A percentile compares a stretch with the other conserved stretches of the same genome.
These are phyloP conservation scores for Megalops cyprinoides DNA, from an alignment of 2,797 vertebrate genomes.

Conservation along the genomic window DNA sequence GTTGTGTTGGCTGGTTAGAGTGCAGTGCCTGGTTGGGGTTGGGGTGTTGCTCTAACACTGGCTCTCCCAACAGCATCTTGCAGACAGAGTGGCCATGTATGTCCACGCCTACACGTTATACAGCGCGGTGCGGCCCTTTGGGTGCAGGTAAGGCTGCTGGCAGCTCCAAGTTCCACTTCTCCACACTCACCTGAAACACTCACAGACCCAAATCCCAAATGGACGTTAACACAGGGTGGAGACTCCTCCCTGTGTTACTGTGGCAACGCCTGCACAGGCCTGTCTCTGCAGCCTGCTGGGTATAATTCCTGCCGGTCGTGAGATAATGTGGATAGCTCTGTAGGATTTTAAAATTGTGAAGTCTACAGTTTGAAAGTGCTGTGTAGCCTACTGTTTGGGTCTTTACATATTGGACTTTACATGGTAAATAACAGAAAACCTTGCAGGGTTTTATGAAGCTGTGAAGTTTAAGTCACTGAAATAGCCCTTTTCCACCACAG, in stretches of 20 bases:
- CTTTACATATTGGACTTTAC: too few relatives aligned
- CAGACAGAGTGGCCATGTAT: conserved; percentile 97
- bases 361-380: too few relatives aligned
- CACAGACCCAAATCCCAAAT: not conserved
- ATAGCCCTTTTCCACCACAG: too few relatives aligned
- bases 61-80: conserved; percentile 82
- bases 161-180: not conserved
- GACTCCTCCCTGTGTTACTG: conserved; percentile 2
- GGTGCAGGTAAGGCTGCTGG: conserved; percentile 83
- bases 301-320: too few relatives aligned
- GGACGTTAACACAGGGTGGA: too few relatives aligned
- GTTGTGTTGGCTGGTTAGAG: not conserved
- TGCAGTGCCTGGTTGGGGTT: too few relatives aligned
- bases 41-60: conserved; percentile 2
- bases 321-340: too few relatives aligned
- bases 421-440: too few relatives aligned
- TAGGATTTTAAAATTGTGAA: not conserved
- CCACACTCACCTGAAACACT: not conserved
- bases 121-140: conserved; percentile 95
- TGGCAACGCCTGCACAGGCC: not conserved
- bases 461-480: too few relatives aligned
- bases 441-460: too few relatives aligned
- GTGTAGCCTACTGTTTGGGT: too few relatives aligned
- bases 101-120: conserved; percentile 97
- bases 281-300: not conserved